These are phyloP conservation scores for Eristalis arbustorum DNA, from an alignment of 2,888 invertebrate genomes.

Conservation along the genomic window DNA sequence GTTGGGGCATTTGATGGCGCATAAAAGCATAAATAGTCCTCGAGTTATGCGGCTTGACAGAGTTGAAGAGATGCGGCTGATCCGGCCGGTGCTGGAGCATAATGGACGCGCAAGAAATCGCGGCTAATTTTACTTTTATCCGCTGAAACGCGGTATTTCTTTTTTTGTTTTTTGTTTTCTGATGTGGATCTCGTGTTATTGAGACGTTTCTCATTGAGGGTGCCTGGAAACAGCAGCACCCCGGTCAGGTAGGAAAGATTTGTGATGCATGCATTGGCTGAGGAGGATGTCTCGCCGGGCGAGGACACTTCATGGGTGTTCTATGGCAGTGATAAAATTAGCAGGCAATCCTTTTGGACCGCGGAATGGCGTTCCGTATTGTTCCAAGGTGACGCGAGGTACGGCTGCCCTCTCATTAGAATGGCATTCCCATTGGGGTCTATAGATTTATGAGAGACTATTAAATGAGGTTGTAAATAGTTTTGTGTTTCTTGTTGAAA, in stretches of 20 bases:
- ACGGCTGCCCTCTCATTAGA: conserved; percentile 54
- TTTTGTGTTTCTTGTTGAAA: conserved; percentile 23
- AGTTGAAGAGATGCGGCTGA: neutral
- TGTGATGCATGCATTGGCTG: conserved; percentile 36
- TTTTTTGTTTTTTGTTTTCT: neutral
- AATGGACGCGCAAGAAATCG: conserved; percentile 62
- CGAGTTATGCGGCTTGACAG: conserved; percentile 40
- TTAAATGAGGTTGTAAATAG: conserved; percentile 59
- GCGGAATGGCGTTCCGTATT: conserved; percentile 51
- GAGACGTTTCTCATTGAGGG: conserved; percentile 66
- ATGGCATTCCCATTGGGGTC: conserved; percentile 62
- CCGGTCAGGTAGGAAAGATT: conserved; percentile 60
- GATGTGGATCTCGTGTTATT: conserved; percentile 51
- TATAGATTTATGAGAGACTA: conserved; percentile 60
- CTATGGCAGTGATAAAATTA: conserved; percentile 70
- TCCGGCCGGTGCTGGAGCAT: conserved; percentile 25
- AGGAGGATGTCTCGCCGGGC: conserved; percentile 4
- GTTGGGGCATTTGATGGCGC: conserved; percentile 57
- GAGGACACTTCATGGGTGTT: conserved; percentile 71
- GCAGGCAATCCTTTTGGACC: conserved; percentile 60
- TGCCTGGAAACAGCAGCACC: conserved; percentile 21
- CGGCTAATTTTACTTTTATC: conserved; percentile 68
- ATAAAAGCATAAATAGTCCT: conserved; percentile 67
- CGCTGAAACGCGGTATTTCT: neutral
- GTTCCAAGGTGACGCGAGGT: conserved; percentile 36